phyloP scores from a whole-genome alignment of 1,140 invertebrate genomes.

The Oppia nitens region DNA sequence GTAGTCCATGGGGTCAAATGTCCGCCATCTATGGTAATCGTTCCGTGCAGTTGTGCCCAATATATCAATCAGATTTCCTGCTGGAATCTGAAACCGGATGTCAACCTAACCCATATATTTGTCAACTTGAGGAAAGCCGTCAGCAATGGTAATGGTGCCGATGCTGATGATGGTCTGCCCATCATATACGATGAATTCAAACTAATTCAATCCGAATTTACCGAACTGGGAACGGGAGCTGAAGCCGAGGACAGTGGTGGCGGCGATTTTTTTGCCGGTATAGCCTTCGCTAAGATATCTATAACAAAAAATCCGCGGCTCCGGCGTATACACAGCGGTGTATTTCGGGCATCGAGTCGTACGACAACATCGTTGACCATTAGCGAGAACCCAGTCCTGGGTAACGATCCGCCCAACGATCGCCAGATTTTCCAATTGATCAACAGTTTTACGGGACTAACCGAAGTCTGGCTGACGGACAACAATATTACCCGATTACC shows the following conservation, averaged over 20 bases:
- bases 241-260: background rate
- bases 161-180: background rate
- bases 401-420: background rate
- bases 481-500: background rate
- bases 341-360: slow-evolving; percentile 1
- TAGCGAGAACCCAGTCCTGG: slow-evolving; percentile 5
- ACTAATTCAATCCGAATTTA: slow-evolving; percentile 1
- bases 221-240: background rate
- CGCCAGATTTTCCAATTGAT: background rate
- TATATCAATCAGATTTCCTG: slow-evolving; percentile 6
- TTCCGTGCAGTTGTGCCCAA: slow-evolving; percentile 5
- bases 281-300: background rate
- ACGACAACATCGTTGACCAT: background rate
- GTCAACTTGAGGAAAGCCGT: background rate
- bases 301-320: background rate
- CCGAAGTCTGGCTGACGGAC: background rate
- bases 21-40: background rate
- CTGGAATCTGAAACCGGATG: background rate
- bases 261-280: background rate
- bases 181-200: slow-evolving; percentile 7
- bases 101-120: slow-evolving; percentile 3
- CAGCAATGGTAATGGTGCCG: background rate
- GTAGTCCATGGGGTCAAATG: background rate
- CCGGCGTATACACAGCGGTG: background rate
- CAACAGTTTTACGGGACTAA: background rate